Conservation (phyloP, 1,140 invertebrate genomes). For the Eriosoma lanigerum region DNA sequence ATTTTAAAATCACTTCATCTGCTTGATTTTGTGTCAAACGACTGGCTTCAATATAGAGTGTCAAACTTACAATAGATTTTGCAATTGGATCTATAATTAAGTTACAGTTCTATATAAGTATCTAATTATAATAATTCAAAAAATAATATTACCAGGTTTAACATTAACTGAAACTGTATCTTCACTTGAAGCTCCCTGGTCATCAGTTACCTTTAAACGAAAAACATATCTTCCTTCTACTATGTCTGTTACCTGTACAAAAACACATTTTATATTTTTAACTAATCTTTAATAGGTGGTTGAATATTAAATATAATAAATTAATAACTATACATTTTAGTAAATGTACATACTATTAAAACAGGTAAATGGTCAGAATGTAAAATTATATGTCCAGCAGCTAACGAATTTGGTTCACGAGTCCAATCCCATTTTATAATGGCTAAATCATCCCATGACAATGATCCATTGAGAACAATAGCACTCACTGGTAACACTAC, state of each 20-base stretch:
- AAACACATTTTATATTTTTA: conserved; percentile 20
- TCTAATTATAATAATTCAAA: conserved; percentile 13
- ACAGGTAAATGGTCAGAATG: conserved; percentile 72
- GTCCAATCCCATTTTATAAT: conserved; percentile 85
- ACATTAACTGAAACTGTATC: conserved; percentile 85
- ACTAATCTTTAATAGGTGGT: not conserved
- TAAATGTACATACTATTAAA: conserved; percentile 67
- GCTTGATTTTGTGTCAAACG: conserved; percentile 42
- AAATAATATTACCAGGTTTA: conserved; percentile 65
- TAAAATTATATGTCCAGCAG: conserved; percentile 77
- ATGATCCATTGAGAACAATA: conserved; percentile 80
- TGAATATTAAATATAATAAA: not conserved
- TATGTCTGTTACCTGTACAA: conserved; percentile 74
- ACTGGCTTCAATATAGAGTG: conserved; percentile 42
- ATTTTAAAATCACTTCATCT: conserved; percentile 39
- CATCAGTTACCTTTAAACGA: conserved; percentile 82
- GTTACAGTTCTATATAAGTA: not conserved
- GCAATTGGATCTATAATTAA: conserved; percentile 45
- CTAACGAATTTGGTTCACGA: conserved; percentile 76
- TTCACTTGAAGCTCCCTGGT: conserved; percentile 77
- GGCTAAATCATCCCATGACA: conserved; percentile 83
- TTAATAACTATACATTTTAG: not conserved
- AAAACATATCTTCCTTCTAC: conserved; percentile 84
- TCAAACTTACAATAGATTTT: conserved; percentile 32
- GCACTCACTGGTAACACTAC: conserved; percentile 75